These are phyloP conservation scores for Siniperca undulata DNA, from an alignment of 2,797 vertebrate genomes.

Conservation along the genomic window DNA sequence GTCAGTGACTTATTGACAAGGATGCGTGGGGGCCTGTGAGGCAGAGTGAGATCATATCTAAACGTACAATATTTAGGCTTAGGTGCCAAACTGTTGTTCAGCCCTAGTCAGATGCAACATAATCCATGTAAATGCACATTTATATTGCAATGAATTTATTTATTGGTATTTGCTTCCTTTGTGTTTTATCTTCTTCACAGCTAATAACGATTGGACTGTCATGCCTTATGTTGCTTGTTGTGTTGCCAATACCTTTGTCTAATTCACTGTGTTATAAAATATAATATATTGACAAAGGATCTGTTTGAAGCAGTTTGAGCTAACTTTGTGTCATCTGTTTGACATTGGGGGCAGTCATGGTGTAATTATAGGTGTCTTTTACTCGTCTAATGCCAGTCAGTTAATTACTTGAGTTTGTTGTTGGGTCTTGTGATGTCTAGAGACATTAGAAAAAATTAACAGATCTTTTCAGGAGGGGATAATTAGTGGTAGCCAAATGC, in stretches of 20 bases:
- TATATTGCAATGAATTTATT: background rate
- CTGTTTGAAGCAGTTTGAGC: background rate
- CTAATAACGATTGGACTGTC: background rate
- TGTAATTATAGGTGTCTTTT: background rate
- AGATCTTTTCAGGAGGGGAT: background rate
- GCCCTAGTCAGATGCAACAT: background rate
- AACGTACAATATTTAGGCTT: background rate
- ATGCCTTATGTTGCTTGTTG: background rate
- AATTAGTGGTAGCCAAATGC: background rate
- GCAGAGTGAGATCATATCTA: background rate
- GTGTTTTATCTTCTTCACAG: background rate
- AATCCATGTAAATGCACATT: background rate
- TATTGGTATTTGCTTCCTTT: background rate
- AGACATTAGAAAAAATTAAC: background rate
- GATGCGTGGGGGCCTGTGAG: background rate
- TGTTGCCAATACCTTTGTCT: background rate
- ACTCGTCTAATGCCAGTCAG: background rate
- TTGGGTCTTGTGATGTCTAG: background rate
- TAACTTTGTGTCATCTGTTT: too few species aligned
- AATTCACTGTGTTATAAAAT: background rate
- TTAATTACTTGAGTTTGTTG: slow-evolving; percentile 14
- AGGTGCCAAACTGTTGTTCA: background rate
- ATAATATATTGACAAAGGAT: background rate
- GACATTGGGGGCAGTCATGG: background rate
- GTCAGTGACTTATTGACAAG: background rate